Base-by-base conservation (phyloP, 2,888 invertebrate genomes). In the Penaeus monodon region DNA sequence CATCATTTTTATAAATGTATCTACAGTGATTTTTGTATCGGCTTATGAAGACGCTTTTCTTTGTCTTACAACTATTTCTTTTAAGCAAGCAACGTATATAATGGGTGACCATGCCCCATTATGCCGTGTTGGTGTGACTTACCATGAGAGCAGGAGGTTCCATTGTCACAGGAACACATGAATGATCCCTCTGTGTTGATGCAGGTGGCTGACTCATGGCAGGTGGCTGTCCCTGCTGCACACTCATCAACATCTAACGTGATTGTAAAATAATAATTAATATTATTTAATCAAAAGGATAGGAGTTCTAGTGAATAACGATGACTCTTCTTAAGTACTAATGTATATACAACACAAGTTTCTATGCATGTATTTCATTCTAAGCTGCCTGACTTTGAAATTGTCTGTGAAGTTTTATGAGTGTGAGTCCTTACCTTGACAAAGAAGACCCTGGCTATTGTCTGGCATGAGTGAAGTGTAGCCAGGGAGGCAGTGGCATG, bases 401-500 rank as follows among this genome's bases (percentile, higher is more conserved):
- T 68, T 17, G n/a, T n/a, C n/a, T n/a, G n/a, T n/a, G n/a, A n/a
- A 27, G 22, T 68, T 14, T 68, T 14, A n/a, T 7, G 17, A 6
- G 17, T 68, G 3, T 20, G 2, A 29, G n/a, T 17, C n/a, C 27
- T 81, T 90, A 92, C 93, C 92, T 94, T 91, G 88, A 90, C 92
- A 93, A 17, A 92, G 91, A 73, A 91, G 90, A 70, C 92, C 92
- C 84, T 92, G 91, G 65, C 91, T 89, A 89, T 91, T 91, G 87
- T 91, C 91, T 74, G 88, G 90, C n/a, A 91, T 86, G 65, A 91
- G 90, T 86, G 92, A 92, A 83, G 92, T 94, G 93, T 95, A 97
- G 8, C 97, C 97, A 86, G 94, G 94, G 90, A 95, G 95, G 93
- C 97, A 97, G 91, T 96, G 95, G 93, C 97, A 97, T 93, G 96